A percentile compares a stretch with the other conserved stretches of the same genome.
Conservation (phyloP, 2,888 invertebrate species). For the Lydus trimaculatus region DNA sequence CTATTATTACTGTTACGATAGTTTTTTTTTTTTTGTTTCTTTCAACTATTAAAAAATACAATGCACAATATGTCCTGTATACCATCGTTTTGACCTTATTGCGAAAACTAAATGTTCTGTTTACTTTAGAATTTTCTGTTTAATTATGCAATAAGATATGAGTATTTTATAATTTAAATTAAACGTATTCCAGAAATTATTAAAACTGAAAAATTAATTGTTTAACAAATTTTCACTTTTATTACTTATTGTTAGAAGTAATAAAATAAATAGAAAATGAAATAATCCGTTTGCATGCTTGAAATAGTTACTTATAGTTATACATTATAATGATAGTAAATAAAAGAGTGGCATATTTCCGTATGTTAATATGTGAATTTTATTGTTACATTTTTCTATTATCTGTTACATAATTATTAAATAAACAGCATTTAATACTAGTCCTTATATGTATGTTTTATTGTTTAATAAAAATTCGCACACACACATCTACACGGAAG, state of each 20-base stretch:
- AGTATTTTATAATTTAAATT: neutral
- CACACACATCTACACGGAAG: slow-evolving; percentile 1
- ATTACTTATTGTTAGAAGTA: neutral
- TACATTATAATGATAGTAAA: neutral
- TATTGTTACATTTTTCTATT: slow-evolving; percentile 19
- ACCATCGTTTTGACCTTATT: slow-evolving; percentile 11
- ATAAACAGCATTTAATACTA: slow-evolving; percentile 14
- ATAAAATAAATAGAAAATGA: slow-evolving; percentile 4
- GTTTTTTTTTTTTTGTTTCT: neutral
- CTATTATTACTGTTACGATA: neutral
- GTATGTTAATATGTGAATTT: slow-evolving; percentile 23
- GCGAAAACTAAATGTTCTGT: slow-evolving; percentile 29
- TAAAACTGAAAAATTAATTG: neutral
- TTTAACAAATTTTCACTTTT: neutral
- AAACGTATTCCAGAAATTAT: neutral
- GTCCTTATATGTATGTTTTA: slow-evolving; percentile 10
- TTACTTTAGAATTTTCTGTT: slow-evolving; percentile 21
- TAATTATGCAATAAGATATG: slow-evolving; percentile 17
- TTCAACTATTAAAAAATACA: slow-evolving; percentile 17
- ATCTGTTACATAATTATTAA: slow-evolving; percentile 20
- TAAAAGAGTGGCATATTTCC: slow-evolving; percentile 21
- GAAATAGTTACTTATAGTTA: neutral
- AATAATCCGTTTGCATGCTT: slow-evolving; percentile 16
- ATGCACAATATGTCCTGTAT: slow-evolving; percentile 30
- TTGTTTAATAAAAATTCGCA: slow-evolving; percentile 8